phyloP scores from a whole-genome alignment of 2,797 vertebrate species.

The Rhinella marina region DNA sequence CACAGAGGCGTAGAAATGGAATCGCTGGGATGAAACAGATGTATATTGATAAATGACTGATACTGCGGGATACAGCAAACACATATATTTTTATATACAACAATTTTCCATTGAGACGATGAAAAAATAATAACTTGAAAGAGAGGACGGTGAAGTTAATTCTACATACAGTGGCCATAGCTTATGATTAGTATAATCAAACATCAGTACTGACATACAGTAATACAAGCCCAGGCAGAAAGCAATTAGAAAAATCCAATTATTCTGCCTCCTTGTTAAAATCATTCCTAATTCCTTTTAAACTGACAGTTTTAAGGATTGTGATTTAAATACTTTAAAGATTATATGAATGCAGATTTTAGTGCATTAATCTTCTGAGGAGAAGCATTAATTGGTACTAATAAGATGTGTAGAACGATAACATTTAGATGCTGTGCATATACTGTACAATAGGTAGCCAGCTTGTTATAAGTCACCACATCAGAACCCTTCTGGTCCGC shows the following conservation, averaged over 20 bases:
- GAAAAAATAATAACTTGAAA: slow-evolving; percentile 15
- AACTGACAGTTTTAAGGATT: slow-evolving; percentile 42
- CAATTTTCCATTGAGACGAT: slow-evolving; percentile 37
- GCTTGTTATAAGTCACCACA: no score
- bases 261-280: slow-evolving; percentile 33
- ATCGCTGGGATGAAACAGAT: slow-evolving; percentile 49
- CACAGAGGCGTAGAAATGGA: slow-evolving; percentile 47
- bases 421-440: not conserved
- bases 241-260: slow-evolving; percentile 51
- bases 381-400: not conserved
- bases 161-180: not conserved
- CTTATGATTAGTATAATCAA: slow-evolving; percentile 49
- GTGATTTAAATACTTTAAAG: slow-evolving; percentile 38
- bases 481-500: no score
- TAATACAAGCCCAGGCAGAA: slow-evolving; percentile 29
- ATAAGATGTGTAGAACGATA: slow-evolving; percentile 2
- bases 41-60: slow-evolving; percentile 50
- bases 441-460: no score
- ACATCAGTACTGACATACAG: slow-evolving; percentile 29
- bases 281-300: slow-evolving; percentile 44
- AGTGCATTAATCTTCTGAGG: slow-evolving; percentile 30
- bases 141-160: not conserved
- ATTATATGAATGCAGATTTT: slow-evolving; percentile 28
- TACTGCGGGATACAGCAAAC: slow-evolving; percentile 12
- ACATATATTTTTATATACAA: slow-evolving; percentile 29